These are phyloP conservation scores for Drosophila tanythrix DNA, from an alignment of 2,888 invertebrate genomes.

Conservation along the genomic window DNA sequence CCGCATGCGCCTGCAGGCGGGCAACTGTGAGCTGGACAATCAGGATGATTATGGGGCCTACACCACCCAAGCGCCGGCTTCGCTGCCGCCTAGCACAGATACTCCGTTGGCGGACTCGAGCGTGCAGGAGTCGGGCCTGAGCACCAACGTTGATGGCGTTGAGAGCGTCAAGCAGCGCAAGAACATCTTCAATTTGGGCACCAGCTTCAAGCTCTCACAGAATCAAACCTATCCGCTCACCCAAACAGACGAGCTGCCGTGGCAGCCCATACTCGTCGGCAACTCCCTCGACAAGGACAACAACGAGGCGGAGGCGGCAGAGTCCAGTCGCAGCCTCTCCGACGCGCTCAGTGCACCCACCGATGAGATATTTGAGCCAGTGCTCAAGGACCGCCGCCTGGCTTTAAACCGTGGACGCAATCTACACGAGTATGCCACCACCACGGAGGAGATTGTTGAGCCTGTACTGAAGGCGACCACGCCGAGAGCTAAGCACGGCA, in stretches of 20 bases:
- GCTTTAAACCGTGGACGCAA: slow-evolving; percentile 79
- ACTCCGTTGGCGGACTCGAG: slow-evolving; percentile 68
- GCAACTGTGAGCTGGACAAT: slow-evolving; percentile 90
- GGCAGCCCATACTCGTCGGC: slow-evolving; percentile 86
- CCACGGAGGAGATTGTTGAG: slow-evolving; percentile 89
- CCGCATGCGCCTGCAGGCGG: slow-evolving; percentile 90
- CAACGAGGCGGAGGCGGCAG: slow-evolving; percentile 76
- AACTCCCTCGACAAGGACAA: slow-evolving; percentile 85
- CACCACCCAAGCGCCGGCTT: slow-evolving; percentile 59
- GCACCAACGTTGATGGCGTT: slow-evolving; percentile 72
- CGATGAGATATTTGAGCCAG: slow-evolving; percentile 87
- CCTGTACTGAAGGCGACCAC: slow-evolving; percentile 89
- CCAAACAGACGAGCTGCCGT: slow-evolving; percentile 84
- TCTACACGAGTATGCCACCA: slow-evolving; percentile 64
- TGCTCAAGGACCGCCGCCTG: slow-evolving; percentile 82
- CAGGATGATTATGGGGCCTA: slow-evolving; percentile 81
- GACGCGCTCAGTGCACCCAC: slow-evolving; percentile 54
- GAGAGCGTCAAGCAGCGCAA: slow-evolving; percentile 83
- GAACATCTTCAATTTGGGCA: slow-evolving; percentile 84
- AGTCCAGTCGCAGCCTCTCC: slow-evolving; percentile 83
- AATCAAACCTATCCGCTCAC: slow-evolving; percentile 80
- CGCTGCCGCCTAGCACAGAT: slow-evolving; percentile 41
- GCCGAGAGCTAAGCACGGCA: slow-evolving; percentile 84
- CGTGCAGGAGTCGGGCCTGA: slow-evolving; percentile 72
- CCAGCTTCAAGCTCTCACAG: slow-evolving; percentile 81